Evolutionary conservation across 2,113 vertebrate genomes (phyloP).

Genomic region (Dipodomys merriami): DNA sequence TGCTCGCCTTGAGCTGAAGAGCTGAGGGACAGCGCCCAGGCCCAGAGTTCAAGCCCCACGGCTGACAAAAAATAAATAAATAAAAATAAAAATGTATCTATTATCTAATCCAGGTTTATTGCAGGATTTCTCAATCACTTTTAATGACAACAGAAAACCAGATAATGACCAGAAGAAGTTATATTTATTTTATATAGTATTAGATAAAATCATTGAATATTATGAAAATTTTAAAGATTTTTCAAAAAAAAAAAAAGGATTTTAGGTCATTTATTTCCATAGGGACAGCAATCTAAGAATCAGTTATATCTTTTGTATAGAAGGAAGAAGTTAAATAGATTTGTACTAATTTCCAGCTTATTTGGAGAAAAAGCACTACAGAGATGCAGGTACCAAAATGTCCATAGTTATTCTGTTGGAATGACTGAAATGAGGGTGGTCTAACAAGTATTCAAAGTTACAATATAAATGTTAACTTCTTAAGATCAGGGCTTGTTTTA

Average conservation of each 20-base stretch:
- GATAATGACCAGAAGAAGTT: not conserved
- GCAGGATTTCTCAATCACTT: not conserved
- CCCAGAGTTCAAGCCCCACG: too few relatives aligned
- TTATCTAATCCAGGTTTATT: not conserved
- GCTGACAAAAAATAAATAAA: too few relatives aligned
- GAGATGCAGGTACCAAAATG: not conserved
- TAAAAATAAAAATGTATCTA: not conserved
- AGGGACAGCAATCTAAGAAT: constrained; percentile 17
- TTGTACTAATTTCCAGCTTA: constrained; percentile 9
- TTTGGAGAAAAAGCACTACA: constrained; percentile 16
- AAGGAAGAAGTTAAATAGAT: constrained; percentile 30
- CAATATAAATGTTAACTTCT: constrained; percentile 56
- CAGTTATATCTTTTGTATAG: constrained; percentile 13
- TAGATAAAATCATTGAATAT: constrained; percentile 58
- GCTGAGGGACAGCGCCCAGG: too few relatives aligned
- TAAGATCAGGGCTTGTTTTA: constrained; percentile 48
- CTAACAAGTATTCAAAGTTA: constrained; percentile 50
- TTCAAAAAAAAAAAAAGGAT: constrained; percentile 18
- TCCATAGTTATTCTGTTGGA: not conserved
- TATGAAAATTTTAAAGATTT: constrained; percentile 43
- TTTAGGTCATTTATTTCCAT: constrained; percentile 15
- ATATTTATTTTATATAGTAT: constrained; percentile 27
- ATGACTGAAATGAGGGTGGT: constrained; percentile 69
- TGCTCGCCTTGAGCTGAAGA: too few relatives aligned
- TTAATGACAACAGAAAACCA: constrained; percentile 3